Percentiles rank a stretch among this genome's conserved stretches.
Evolutionary conservation across 2,888 invertebrate genomes (phyloP).

Genomic region (Drosophila pseudotakahashii): DNA sequence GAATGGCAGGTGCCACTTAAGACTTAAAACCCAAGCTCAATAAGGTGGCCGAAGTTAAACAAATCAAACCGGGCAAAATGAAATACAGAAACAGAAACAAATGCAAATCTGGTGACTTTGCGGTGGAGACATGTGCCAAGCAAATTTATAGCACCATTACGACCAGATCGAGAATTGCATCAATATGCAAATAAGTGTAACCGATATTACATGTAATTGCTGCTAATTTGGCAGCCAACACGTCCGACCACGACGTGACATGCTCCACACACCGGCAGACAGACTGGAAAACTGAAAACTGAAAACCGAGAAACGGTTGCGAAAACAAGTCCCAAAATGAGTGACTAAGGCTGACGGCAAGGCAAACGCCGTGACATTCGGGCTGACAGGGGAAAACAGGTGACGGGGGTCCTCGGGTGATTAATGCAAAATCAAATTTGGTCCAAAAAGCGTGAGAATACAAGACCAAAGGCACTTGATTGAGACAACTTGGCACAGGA

Average conservation of each 20-base stretch:
- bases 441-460: constrained; percentile 73
- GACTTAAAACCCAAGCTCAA: constrained; percentile 39
- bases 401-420: constrained; percentile 32
- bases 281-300: constrained; percentile 3
- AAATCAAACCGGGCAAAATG: constrained; percentile 46
- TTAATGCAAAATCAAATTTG: constrained; percentile 65
- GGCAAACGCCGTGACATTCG: constrained; percentile 76
- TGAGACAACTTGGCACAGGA: constrained; percentile 35
- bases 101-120: constrained; percentile 28
- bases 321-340: constrained; percentile 59
- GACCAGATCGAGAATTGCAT: constrained; percentile 70
- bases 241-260: constrained; percentile 73
- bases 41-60: constrained; percentile 51
- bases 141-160: constrained; percentile 79
- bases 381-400: constrained; percentile 5
- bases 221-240: constrained; percentile 81
- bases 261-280: constrained; percentile 44
- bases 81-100: constrained; percentile 31
- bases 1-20: constrained; percentile 74
- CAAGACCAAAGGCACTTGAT: constrained; percentile 26
- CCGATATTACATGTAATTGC: constrained; percentile 82
- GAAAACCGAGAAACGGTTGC: constrained; percentile 59
- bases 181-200: constrained; percentile 80
- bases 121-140: constrained; percentile 66
- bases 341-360: constrained; percentile 78